These are phyloP conservation scores for Symphodus melops DNA, from an alignment of 2,113 vertebrate species.

Conservation along the genomic window DNA sequence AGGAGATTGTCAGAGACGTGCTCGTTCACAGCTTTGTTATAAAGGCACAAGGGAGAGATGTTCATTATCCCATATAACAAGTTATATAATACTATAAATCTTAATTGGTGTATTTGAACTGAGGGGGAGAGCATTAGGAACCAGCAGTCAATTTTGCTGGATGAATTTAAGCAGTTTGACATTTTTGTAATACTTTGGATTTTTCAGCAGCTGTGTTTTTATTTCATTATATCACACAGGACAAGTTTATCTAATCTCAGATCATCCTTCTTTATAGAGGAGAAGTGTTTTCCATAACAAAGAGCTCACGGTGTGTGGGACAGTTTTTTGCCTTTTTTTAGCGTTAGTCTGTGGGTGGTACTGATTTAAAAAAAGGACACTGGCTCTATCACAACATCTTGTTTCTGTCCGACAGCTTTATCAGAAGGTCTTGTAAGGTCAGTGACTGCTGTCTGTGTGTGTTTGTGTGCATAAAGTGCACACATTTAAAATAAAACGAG, in stretches of 20 bases:
- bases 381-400: constrained; percentile 42
- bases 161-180: background rate
- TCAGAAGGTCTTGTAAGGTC: constrained; percentile 59
- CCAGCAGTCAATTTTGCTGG: background rate
- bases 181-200: too few relatives aligned
- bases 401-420: constrained; percentile 58
- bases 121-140: background rate
- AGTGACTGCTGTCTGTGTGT: constrained; percentile 34
- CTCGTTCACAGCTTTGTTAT: constrained; percentile 10
- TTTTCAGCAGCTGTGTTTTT: background rate
- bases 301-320: constrained; percentile 24
- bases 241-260: constrained; percentile 16
- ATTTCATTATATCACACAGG: constrained; percentile 10
- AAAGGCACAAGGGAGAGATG: constrained; percentile 14
- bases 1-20: constrained; percentile 22
- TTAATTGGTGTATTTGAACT: constrained; percentile 17
- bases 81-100: constrained; percentile 15
- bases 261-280: constrained; percentile 17
- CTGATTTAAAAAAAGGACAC: background rate
- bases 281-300: constrained; percentile 27
- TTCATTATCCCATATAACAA: constrained; percentile 32
- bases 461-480: constrained; percentile 43
- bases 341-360: constrained; percentile 49
- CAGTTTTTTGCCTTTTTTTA: background rate
- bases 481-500: constrained; percentile 31